These are phyloP conservation scores for Helarctos malayanus DNA, from an alignment of 2,797 vertebrate genomes.

Conservation along the genomic window DNA sequence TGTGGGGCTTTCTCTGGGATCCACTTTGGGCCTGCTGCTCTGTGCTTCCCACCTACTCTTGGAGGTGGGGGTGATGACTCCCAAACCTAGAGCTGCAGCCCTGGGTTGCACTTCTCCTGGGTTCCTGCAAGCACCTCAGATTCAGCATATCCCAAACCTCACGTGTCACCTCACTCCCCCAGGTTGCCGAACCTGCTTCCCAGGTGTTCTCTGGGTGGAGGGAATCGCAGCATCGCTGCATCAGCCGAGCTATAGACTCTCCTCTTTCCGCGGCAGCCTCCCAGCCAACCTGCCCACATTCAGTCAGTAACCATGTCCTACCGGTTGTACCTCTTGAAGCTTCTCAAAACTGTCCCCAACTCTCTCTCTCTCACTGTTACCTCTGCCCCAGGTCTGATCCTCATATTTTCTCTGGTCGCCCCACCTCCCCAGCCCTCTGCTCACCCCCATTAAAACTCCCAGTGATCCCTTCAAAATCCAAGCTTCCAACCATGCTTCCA, in stretches of 20 bases:
- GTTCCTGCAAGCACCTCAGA: not conserved
- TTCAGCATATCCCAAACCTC: not conserved
- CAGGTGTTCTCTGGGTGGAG: not conserved
- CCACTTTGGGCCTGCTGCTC: not conserved
- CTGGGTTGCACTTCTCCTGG: not conserved
- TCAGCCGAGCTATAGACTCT: not conserved
- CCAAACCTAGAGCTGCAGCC: not conserved
- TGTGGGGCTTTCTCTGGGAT: not conserved
- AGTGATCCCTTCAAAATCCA: not conserved
- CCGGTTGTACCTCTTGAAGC: not conserved
- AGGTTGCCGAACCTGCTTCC: not conserved
- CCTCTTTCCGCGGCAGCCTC: not conserved
- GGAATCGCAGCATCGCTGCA: not conserved
- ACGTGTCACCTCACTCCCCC: not conserved
- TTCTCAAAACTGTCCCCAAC: not conserved
- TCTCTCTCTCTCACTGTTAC: not conserved
- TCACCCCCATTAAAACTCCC: not conserved
- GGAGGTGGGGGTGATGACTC: not conserved
- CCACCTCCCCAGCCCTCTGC: not conserved
- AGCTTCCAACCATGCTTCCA: not conserved
- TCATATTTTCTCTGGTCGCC: not conserved
- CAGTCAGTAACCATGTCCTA: not conserved
- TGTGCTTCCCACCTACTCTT: not conserved
- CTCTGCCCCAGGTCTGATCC: not conserved
- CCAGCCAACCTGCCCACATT: not conserved